Percentiles rank a stretch among this genome's conserved stretches.
phyloP scores from a whole-genome alignment of 2,888 invertebrate species.

The Spicauda simplicius region DNA sequence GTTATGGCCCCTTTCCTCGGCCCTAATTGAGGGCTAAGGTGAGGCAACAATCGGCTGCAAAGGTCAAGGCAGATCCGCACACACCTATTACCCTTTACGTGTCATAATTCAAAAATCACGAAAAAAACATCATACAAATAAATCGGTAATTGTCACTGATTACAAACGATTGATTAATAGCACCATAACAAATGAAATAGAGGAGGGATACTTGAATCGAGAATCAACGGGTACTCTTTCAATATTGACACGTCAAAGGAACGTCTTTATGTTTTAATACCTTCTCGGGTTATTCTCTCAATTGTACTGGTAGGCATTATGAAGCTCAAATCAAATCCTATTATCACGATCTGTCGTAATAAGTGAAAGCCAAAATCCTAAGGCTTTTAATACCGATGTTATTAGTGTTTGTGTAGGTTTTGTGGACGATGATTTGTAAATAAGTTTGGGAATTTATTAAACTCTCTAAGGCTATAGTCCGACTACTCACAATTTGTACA shows the following conservation, averaged over 20 bases:
- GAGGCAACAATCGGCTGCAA: conserved; percentile 34
- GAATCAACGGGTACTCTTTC: conserved; percentile 32
- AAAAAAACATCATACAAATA: conserved; percentile 25
- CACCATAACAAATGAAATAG: conserved; percentile 28
- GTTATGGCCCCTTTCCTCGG: conserved; percentile 4
- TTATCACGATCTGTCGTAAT: conserved; percentile 37
- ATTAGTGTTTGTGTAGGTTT: conserved; percentile 31
- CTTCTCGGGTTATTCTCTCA: conserved; percentile 29
- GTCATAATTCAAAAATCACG: conserved; percentile 28
- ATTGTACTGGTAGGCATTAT: conserved; percentile 28
- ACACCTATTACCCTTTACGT: conserved; percentile 25
- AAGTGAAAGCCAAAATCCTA: conserved; percentile 38
- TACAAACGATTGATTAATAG: conserved; percentile 36
- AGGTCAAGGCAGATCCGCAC: conserved; percentile 22
- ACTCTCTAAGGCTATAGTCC: conserved; percentile 2
- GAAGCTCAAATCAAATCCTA: conserved; percentile 37
- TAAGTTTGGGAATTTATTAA: conserved; percentile 21
- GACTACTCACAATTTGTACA: no score
- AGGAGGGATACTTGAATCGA: conserved; percentile 20
- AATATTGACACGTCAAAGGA: conserved; percentile 32
- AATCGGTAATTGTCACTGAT: conserved; percentile 35
- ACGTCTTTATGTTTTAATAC: conserved; percentile 34
- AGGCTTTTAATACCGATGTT: conserved; percentile 29
- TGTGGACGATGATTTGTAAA: conserved; percentile 28
- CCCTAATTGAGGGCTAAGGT: conserved; percentile 35